Evolutionary conservation across 2,797 vertebrate species (phyloP), one percentile per base, ranked within the genome.

Genomic region (Otus scops): DNA sequence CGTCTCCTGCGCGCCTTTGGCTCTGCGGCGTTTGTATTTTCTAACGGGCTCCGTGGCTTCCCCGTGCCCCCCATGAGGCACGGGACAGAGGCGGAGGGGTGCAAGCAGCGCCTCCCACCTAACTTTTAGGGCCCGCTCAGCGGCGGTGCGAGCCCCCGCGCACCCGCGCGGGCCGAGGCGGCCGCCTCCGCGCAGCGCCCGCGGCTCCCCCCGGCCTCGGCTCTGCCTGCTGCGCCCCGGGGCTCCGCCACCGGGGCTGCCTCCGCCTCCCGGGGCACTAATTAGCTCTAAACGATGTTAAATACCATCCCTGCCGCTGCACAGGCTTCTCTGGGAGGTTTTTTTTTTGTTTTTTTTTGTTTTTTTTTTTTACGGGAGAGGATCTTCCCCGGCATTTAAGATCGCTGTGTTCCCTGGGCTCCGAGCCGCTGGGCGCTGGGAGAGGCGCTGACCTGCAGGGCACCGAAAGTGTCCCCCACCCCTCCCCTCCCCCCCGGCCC

Each of bases 241-340:
- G 26, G 39, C 65, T 30, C 39, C 70, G 74, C 30, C 26, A 45
- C 67, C 24, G 21, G 15, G 21, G 53, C 59, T 34, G 71, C 78
- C 75, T 39, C 36, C n/a, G 5, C 84, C 67, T 69, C 75, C 34
- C 43, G 1, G 64, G 56, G n/a, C 56, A 4, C 56, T 68, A 6
- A 76, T 97, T 95, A 91, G 91, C 88, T 82, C 91, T 96, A 94
- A 97, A 92, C 85, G 85, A 70, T 81, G 93, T 85, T 97, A 97
- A 97, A 93, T 43, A 92, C 90, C 89, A 85, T 81, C 93, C 96
- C 97, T 95, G 95, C 92, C 70, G 84, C 94, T 47, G 93, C 82
- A 83, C 73, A 36, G 74, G 93, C 87, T 95, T 95, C 95, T 91
- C 88, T 65, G 69, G 86, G 93, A 96, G 59, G 59, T 24, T 11